Base-by-base conservation (phyloP, 2,888 invertebrate species). In the Venustoraphidia nigricollis region DNA sequence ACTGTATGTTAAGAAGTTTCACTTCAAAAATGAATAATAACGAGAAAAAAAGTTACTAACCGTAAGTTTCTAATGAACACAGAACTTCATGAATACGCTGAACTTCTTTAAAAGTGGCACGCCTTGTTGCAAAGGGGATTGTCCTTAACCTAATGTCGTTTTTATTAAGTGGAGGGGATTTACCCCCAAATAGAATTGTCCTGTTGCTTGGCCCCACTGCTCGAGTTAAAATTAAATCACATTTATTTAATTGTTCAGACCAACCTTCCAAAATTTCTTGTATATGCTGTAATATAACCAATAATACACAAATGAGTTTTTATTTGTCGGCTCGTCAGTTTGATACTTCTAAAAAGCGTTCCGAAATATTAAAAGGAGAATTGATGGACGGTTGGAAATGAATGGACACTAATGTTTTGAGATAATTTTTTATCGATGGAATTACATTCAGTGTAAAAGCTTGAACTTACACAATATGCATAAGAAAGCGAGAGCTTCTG, bases 101-200 rank as follows among this genome's bases (percentile, higher is more conserved):
- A 1, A 88, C 77, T 69, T 92, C 91, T 46, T 77, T 81, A 57
- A 79, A 84, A 0, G 87, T 87, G 0, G 92, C 85, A 55, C 88
- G 75, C 55, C 82, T 71, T 0, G 91, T 90, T 0, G 84, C 81
- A 66, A 92, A 89, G 0, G 92, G 91, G 53, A 92, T 72, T 14
- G 74, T 76, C 54, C 83, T 66, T 9, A 87, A 62, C 50, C 83
- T 68, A 2, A 65, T 56, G 58, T 86, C 85, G 4, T 68, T 72
- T 54, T 75, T 73, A 51, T 72, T 71, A 10, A 91, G 62, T 1
- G 83, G 74, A 0, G 87, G 81, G 47, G 70, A 75, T 61, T 81
- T 81, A 0, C 88, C 86, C 10, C 77, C 75, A 60, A 88, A 90
- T 41, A 92, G 65, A 1, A 86, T 76, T 1, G 72, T 71, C 55